Base-by-base conservation (phyloP, 2,797 vertebrate species). In the Coendou prehensilis region DNA sequence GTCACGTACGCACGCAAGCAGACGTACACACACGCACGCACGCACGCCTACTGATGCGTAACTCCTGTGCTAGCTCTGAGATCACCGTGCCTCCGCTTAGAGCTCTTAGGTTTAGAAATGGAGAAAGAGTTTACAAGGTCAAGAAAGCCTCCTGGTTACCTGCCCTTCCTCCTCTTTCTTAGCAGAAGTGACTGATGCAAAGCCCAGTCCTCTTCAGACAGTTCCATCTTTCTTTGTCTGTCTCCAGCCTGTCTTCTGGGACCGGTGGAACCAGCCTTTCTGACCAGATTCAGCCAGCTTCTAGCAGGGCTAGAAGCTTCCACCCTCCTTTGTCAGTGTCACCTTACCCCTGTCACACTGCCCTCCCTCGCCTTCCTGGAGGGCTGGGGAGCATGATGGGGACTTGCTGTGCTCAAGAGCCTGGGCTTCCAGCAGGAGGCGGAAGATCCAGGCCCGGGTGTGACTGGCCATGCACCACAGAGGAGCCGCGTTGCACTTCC, bases 1-100 rank as follows among this genome's bases (percentile, higher is more conserved):
- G 26, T 13, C 33, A 18, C 47, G 23, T 17, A 47, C 54, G 33
- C 64, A n/a, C 15, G 63, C 63, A 15, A 15, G 15, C 63, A 30
- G 13, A 64, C 13, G 6, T 15, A 26, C 4, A 6, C 26, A 15
- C 33, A 15, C n/a, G 2, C n/a, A 0, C 1, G 28, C 2, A 6
- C 13, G 0, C 28, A 0, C 6, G 9, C 45, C 47, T 41, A 11
- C 20, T 9, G 47, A 67, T 61, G 23, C 33, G 20, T 13, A 37
- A 52, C 41, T 64, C 64, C 61, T 87, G 33, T 1, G 5, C 80
- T 41, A 52, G 47, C 76, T 22, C 33, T 64, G 69, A 50, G 61
- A n/a, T 85, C 33, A 18, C 30, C 6, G 52, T 28, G 8, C 33
- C 30, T 87, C 69, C 33, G 71, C 28, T 13, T 56, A 13, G 52